Conservation (phyloP, 2,113 vertebrate species). For the Scartelaos histophorus region DNA sequence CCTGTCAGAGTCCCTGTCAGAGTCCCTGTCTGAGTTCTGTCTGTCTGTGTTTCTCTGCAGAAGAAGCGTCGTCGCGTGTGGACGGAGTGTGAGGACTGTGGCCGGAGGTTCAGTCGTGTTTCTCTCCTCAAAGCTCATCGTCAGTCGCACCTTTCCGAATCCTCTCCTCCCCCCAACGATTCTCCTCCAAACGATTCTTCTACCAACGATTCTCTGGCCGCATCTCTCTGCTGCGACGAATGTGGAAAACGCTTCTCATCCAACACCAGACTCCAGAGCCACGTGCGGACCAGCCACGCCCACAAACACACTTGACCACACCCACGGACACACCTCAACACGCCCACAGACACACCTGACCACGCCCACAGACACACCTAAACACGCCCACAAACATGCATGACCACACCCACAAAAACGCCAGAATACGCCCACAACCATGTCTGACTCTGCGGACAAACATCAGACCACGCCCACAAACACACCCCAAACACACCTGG, state of each 20-base stretch:
- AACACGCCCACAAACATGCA: too few species aligned
- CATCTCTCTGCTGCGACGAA: slow-evolving; percentile 36
- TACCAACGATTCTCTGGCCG: background rate
- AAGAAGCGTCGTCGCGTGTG: slow-evolving; percentile 65
- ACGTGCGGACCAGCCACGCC: slow-evolving; percentile 58
- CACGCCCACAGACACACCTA: background rate
- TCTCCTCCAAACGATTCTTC: too few species aligned
- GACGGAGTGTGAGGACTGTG: slow-evolving; percentile 74
- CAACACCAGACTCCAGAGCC: slow-evolving; percentile 62
- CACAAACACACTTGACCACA: slow-evolving; percentile 44
- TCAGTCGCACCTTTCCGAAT: slow-evolving; percentile 55
- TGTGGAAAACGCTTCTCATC: slow-evolving; percentile 76
- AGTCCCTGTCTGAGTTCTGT: too few species aligned
- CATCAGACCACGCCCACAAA: too few species aligned
- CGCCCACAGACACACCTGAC: background rate
- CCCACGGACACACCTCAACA: background rate
- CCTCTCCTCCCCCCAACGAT: slow-evolving; percentile 8
- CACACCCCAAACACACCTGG: too few species aligned
- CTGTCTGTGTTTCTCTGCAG: slow-evolving; percentile 20
- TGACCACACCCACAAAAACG: too few species aligned
- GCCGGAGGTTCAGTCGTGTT: slow-evolving; percentile 72
- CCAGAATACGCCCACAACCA: too few species aligned
- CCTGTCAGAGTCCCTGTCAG: too few species aligned
- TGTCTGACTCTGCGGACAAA: too few species aligned
- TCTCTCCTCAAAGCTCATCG: slow-evolving; percentile 74